phyloP scores from a whole-genome alignment of 2,797 vertebrate species.

The Rallus crepitans region DNA sequence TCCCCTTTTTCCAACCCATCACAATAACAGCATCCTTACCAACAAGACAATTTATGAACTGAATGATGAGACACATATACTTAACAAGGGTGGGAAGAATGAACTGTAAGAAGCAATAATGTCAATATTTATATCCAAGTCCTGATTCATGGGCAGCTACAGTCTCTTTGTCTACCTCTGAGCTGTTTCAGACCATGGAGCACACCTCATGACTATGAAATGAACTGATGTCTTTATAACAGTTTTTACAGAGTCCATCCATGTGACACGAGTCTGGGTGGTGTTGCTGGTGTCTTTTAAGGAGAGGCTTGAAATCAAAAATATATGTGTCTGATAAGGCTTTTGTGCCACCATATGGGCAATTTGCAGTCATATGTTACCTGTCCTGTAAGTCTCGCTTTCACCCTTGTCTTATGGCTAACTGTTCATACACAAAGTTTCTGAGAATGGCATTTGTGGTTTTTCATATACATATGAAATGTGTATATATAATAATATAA shows the following conservation, averaged over 20 bases:
- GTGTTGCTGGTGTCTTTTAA: neutral
- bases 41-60: neutral
- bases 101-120: neutral
- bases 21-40: neutral
- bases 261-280: rapidly evolving
- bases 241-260: neutral
- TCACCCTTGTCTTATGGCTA: neutral
- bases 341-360: rapidly evolving
- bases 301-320: neutral
- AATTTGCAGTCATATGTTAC: neutral
- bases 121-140: neutral
- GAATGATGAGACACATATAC: neutral
- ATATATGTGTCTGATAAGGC: neutral
- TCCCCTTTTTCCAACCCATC: neutral
- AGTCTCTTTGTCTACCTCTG: neutral
- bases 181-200: neutral
- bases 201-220: neutral
- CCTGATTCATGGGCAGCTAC: neutral
- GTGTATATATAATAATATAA: no score
- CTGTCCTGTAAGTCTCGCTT: neutral
- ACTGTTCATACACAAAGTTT: neutral
- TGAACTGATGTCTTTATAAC: neutral
- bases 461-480: neutral
- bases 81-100: neutral
- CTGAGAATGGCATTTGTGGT: neutral